Evolutionary conservation across 2,113 vertebrate genomes (phyloP), one percentile per base, ranked within the genome.

Genomic region (Rhadina sibilatrix): DNA sequence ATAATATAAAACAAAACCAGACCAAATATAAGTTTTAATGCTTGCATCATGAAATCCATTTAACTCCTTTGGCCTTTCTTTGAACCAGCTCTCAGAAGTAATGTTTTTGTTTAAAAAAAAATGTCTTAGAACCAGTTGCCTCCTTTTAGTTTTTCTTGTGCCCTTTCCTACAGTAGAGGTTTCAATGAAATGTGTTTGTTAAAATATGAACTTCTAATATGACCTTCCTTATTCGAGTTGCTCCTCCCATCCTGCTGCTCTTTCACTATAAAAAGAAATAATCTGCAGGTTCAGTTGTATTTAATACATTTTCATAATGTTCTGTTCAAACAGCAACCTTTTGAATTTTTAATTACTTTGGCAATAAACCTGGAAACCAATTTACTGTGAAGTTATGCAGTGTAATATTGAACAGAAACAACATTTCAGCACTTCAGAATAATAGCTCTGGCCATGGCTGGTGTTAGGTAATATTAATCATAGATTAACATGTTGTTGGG

Each of bases 341-440:
- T 91, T 93, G 84, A 76, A 85, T 93, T 96, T 96, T 94, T 96
- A 94, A 96, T 92, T 94, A 65, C 78, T 80, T 85, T 89, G 59
- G 70, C 70, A 95, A 68, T 91, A 93, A 95, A 96, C 66, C 57
- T 85, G 78, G 37, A 83, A 94, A 66, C 74, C 66, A 93, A 94
- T 96, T 96, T 91, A 77, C 53, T 76, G 40, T 75, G 76, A 76
- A 94, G 87, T 85, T 94, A 85, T 74, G 31, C 54, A 50, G 46
- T 79, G 53, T 90, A 95, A 76, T 85, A 75, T 70, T 72, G 91
- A 85, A 76, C 53, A 85, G 84, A 76, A 96, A 83, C 74, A 93
- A 64, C 37, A 50, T 56, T 83, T 87, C 63, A 76, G 46, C 8
- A 7, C 46, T 83, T 94, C 42, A 85, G 7, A 94, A 85, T 90